Conservation (phyloP, 2,888 invertebrate genomes). For the Lutraria lutraria region DNA sequence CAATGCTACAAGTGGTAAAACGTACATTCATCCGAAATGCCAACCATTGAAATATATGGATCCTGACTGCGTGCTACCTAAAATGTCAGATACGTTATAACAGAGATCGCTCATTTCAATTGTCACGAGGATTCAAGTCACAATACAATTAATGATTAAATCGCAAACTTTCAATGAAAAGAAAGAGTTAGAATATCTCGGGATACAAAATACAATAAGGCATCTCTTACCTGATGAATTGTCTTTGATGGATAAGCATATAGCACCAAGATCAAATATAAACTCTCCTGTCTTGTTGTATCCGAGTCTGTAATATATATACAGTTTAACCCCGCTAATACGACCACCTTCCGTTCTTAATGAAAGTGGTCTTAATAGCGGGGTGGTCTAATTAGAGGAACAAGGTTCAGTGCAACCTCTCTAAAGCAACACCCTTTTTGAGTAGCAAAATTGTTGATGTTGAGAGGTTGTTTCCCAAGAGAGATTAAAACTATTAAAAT, state of each 20-base stretch:
- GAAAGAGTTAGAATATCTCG: too few relatives aligned
- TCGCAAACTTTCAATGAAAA: too few relatives aligned
- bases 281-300: slow-evolving; percentile 67
- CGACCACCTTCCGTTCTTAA: too few relatives aligned
- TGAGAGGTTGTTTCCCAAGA: too few relatives aligned
- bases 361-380: too few relatives aligned
- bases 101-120: neutral
- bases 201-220: too few relatives aligned
- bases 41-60: neutral
- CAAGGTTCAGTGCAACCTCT: too few relatives aligned
- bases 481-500: too few relatives aligned
- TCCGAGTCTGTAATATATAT: slow-evolving; percentile 58
- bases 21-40: neutral
- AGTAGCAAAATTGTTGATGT: too few relatives aligned
- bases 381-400: too few relatives aligned
- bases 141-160: neutral
- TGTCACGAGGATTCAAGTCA: neutral
- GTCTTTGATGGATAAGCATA: slow-evolving; percentile 66
- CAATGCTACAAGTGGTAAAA: neutral
- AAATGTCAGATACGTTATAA: neutral
- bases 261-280: slow-evolving; percentile 66
- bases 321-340: neutral
- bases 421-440: too few relatives aligned
- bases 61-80: neutral
- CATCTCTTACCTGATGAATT: slow-evolving; percentile 39